These are phyloP conservation scores for Frieseomelitta varia DNA, from an alignment of 1,140 invertebrate species.

Conservation along the genomic window DNA sequence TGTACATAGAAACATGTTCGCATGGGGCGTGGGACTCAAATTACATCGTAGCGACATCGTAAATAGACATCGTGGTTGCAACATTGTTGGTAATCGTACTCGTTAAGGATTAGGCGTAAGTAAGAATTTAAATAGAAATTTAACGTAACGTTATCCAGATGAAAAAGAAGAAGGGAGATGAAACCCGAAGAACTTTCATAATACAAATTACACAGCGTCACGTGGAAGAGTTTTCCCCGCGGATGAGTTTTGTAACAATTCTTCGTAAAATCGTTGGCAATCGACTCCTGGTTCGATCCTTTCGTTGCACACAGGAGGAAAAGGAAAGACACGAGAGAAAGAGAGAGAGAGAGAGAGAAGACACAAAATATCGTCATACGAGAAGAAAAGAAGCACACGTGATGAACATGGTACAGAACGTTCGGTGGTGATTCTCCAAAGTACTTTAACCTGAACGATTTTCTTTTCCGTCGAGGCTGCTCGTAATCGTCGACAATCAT, in stretches of 20 bases:
- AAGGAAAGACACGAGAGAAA: too few species aligned
- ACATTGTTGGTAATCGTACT: slow-evolving; percentile 22
- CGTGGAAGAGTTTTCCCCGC: background rate
- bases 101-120: background rate
- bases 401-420: too few species aligned
- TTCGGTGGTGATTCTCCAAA: slow-evolving; percentile 6
- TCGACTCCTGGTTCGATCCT: slow-evolving; percentile 8
- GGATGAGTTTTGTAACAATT: background rate
- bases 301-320: too few species aligned
- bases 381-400: background rate
- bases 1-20: slow-evolving; percentile 56
- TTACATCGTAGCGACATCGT: slow-evolving; percentile 49
- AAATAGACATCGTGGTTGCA: slow-evolving; percentile 31
- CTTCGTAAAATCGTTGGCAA: background rate
- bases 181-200: background rate
- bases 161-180: too few species aligned
- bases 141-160: background rate
- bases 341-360: background rate
- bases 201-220: background rate
- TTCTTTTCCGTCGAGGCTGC: background rate
- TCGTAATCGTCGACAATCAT: slow-evolving; percentile 56
- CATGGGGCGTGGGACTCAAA: slow-evolving; percentile 56
- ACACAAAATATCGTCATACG: background rate
- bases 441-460: slow-evolving; percentile 7
- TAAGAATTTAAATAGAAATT: background rate